A percentile compares a stretch with the other conserved stretches of the same genome.
Conservation (phyloP, 2,888 invertebrate species). For the Drosophila aldrichi region DNA sequence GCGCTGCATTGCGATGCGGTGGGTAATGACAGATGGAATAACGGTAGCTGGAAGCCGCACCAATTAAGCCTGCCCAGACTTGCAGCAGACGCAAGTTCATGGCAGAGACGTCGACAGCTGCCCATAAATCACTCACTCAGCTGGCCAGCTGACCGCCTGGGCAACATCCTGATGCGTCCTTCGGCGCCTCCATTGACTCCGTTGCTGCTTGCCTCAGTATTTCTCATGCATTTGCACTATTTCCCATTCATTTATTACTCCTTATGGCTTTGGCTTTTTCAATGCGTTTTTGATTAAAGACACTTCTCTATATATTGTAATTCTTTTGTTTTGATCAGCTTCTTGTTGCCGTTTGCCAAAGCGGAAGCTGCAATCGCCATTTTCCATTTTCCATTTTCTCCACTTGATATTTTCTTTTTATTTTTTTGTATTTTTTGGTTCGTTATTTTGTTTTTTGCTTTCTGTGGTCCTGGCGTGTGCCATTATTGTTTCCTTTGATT, state of each 20-base stretch:
- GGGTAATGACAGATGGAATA: slow-evolving; percentile 41
- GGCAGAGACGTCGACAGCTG: slow-evolving; percentile 58
- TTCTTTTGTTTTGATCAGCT: slow-evolving; percentile 38
- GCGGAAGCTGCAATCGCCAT: slow-evolving; percentile 59
- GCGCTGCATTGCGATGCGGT: neutral
- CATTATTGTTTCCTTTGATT: slow-evolving; percentile 78
- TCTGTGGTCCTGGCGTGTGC: slow-evolving; percentile 33
- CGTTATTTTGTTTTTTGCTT: slow-evolving; percentile 27
- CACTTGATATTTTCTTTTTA: slow-evolving; percentile 29
- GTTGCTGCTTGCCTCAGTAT: slow-evolving; percentile 4
- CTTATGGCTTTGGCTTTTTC: slow-evolving; percentile 46
- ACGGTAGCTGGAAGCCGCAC: slow-evolving; percentile 42
- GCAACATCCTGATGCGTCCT: slow-evolving; percentile 21
- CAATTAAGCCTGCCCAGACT: slow-evolving; percentile 71
- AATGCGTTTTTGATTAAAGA: slow-evolving; percentile 48
- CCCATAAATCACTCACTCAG: slow-evolving; percentile 66
- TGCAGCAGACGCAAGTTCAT: slow-evolving; percentile 57
- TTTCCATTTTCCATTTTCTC: slow-evolving; percentile 45
- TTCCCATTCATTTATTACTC: slow-evolving; percentile 60
- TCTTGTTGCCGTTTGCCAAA: slow-evolving; percentile 17
- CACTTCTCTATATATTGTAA: slow-evolving; percentile 24
- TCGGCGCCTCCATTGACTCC: neutral
- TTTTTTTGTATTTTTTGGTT: too few species aligned
- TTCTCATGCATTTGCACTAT: slow-evolving; percentile 49
- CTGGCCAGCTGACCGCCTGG: neutral